Conservation (phyloP, 2,797 vertebrate genomes). For the Rousettus madagascariensis region DNA sequence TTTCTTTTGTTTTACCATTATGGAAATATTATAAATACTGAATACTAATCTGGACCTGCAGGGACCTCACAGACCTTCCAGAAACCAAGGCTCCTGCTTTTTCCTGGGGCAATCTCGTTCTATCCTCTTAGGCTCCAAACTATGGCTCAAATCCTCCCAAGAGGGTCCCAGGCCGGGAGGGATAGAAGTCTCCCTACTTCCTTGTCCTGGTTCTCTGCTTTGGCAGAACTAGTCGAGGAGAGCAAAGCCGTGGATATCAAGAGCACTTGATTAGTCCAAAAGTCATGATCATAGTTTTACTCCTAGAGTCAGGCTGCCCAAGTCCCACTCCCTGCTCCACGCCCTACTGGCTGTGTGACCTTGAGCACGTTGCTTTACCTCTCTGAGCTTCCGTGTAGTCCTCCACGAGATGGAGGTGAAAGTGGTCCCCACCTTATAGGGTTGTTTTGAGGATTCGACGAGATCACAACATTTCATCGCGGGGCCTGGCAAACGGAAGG, state of each 20-base stretch:
- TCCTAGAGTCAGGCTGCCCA: not conserved
- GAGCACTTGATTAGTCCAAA: not conserved
- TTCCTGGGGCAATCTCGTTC: constrained; percentile 58
- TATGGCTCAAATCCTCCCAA: not conserved
- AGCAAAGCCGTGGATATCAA: not conserved
- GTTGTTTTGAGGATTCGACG: not conserved
- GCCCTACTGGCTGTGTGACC: constrained; percentile 5
- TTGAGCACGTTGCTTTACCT: not conserved
- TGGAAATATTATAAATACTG: constrained; percentile 89
- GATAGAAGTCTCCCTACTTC: not conserved
- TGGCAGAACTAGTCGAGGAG: not conserved
- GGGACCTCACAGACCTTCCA: constrained; percentile 85
- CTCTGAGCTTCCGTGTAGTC: not conserved
- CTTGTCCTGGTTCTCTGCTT: not conserved
- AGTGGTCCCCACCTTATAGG: not conserved
- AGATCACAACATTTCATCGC: not conserved
- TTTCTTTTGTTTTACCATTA: constrained; percentile 92
- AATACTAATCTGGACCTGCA: constrained; percentile 88
- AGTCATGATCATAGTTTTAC: not conserved
- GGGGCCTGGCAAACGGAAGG: not conserved
- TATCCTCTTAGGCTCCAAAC: not conserved
- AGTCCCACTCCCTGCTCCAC: not conserved
- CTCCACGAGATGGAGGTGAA: not conserved
- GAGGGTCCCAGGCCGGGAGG: not conserved
- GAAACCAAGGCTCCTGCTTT: constrained; percentile 77